phyloP scores from a whole-genome alignment of 2,888 invertebrate genomes.

The Adelphocoris suturalis region DNA sequence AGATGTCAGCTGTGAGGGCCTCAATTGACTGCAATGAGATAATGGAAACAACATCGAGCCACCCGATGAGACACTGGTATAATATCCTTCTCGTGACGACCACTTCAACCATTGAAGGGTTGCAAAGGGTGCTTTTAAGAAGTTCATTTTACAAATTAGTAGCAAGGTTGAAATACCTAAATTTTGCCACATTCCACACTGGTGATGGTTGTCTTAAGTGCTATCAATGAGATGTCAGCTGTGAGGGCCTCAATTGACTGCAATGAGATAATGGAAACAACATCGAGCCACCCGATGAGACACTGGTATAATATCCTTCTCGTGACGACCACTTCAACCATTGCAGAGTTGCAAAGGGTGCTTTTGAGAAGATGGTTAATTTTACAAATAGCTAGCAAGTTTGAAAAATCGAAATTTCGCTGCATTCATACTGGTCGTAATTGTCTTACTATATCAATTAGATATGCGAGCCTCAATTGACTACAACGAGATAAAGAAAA shows the following conservation, averaged over 20 bases:
- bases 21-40: slow-evolving; percentile 45
- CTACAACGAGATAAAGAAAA: slow-evolving; percentile 41
- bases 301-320: slow-evolving; percentile 47
- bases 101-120: neutral
- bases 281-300: slow-evolving; percentile 46
- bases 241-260: slow-evolving; percentile 50
- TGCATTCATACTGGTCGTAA: too few relatives aligned
- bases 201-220: too few relatives aligned
- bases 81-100: slow-evolving; percentile 61
- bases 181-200: too few relatives aligned
- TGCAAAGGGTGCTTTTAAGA: slow-evolving; percentile 52
- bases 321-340: slow-evolving; percentile 47
- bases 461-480: slow-evolving; percentile 49
- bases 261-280: slow-evolving; percentile 28
- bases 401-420: too few relatives aligned
- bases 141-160: neutral
- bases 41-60: slow-evolving; percentile 21
- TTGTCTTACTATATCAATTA: too few relatives aligned
- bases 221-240: neutral
- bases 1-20: slow-evolving; percentile 26
- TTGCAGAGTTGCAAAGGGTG: neutral
- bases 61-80: slow-evolving; percentile 52
- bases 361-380: slow-evolving; percentile 45
- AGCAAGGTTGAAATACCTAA: neutral
- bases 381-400: neutral